phyloP scores from a whole-genome alignment of 2,888 invertebrate genomes.

The Bellardia pandia region DNA sequence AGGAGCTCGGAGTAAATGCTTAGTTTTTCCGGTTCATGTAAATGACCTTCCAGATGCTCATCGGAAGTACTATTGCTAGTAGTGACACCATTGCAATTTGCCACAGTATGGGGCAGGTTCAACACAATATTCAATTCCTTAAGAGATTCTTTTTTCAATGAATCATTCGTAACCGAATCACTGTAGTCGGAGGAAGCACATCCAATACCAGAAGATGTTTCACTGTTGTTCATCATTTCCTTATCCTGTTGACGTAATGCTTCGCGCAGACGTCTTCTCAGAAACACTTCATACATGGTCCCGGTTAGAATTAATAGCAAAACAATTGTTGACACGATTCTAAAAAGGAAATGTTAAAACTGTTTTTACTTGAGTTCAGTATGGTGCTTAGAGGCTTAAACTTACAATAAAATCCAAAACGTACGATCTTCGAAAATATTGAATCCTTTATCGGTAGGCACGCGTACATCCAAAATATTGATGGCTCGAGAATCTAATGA shows the following conservation, averaged over 20 bases:
- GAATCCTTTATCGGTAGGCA: constrained; percentile 88
- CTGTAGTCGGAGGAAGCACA: constrained; percentile 85
- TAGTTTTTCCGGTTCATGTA: constrained; percentile 85
- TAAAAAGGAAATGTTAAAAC: constrained; percentile 79
- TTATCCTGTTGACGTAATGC: constrained; percentile 81
- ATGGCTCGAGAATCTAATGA: constrained; percentile 85
- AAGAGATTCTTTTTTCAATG: constrained; percentile 79
- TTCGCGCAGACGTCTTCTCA: constrained; percentile 79
- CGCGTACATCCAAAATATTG: constrained; percentile 87
- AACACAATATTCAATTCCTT: constrained; percentile 83
- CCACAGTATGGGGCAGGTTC: constrained; percentile 84
- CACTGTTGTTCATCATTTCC: constrained; percentile 83
- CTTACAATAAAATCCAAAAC: constrained; percentile 89
- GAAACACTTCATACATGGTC: constrained; percentile 88
- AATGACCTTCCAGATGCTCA: constrained; percentile 85
- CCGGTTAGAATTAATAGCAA: constrained; percentile 87
- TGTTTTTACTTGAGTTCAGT: constrained; percentile 11
- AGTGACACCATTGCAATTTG: constrained; percentile 72
- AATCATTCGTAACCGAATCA: constrained; percentile 81
- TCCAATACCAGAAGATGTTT: constrained; percentile 84
- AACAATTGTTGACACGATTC: constrained; percentile 85
- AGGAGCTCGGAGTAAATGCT: constrained; percentile 86
- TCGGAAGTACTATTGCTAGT: constrained; percentile 85
- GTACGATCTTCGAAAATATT: constrained; percentile 88
- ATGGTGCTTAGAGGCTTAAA: neutral